Evolutionary conservation across 2,113 vertebrate genomes (phyloP).

Genomic region (Mesocricetus auratus): DNA sequence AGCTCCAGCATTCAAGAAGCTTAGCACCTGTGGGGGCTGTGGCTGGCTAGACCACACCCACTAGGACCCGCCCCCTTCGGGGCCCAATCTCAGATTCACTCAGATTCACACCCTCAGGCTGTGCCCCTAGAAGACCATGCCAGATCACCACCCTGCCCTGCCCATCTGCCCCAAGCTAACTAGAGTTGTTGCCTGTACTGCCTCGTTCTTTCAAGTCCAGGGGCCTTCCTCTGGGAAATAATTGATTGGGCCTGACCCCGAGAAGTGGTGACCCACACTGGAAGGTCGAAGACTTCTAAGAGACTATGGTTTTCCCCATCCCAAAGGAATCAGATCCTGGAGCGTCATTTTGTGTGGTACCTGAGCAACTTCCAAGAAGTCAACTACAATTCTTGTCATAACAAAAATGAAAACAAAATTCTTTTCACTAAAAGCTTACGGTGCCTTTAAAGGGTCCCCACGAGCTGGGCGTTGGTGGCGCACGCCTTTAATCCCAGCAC

Average conservation of each 20-base stretch:
- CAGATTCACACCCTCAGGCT: too few relatives aligned
- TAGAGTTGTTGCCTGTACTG: not conserved
- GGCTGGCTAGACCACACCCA: not conserved
- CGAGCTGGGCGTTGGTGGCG: too few relatives aligned
- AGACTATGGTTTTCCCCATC: not conserved
- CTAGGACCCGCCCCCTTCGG: not conserved
- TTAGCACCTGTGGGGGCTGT: not conserved
- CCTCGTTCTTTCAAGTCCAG: not conserved
- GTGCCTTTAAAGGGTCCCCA: not conserved
- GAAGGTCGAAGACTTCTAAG: not conserved
- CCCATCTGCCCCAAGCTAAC: not conserved
- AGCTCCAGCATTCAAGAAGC: fast-evolving
- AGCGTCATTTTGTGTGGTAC: not conserved
- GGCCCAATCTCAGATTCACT: not conserved
- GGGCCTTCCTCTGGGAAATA: not conserved
- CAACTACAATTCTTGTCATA: not conserved
- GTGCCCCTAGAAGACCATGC: fast-evolving
- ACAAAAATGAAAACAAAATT: not conserved
- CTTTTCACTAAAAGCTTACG: not conserved
- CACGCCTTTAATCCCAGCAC: too few relatives aligned
- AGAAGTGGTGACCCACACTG: not conserved
- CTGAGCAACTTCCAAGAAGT: not conserved
- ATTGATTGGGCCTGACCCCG: not conserved
- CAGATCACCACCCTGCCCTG: not conserved
- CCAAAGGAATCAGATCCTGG: fast-evolving